Evolutionary conservation across 2,888 invertebrate genomes (phyloP), one percentile per base, ranked within the genome.

Genomic region (Hyles lineata): DNA sequence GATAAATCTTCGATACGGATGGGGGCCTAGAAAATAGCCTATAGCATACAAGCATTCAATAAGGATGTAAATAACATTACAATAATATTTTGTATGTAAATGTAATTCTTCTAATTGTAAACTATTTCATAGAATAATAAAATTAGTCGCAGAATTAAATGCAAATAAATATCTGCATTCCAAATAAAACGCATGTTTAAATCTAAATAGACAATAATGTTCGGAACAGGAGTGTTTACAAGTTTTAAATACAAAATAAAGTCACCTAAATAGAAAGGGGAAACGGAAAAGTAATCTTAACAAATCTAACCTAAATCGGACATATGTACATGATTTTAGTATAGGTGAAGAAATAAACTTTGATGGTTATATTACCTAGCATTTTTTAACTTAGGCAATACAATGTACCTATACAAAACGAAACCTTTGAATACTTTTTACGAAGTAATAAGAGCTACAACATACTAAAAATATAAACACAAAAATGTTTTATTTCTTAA

Each of bases 401-500:
- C 8, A 2, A 43, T 11, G 43, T 11, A 43, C 15, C 43, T 43
- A 11, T 43, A 43, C 15, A 11, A 43, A 43, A 15, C 15, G 43
- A 43, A 8, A 35, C 7, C 35, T 35, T 35, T 35, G 1, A 35
- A 35, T 35, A 2, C 8, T 35, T 35, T 35, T 0, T 35, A 35
- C 35, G 7, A 35, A 43, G 43, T 43, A 43, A 43, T 2, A 43
- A 11, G 11, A 15, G 43, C 11, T 43, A 43, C 43, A 43, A 15
- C 15, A 11, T 43, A 15, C 1, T 2, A 29, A 29, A 25, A 29
- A 5, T 15, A 61, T 29, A n/a, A n/a, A 9, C n/a, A 43, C 15
- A 21, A 11, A 63, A 63, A 35, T 32, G 11, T 43, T 43, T 43
- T 23, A 23, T 50, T 50, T 70, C 74, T 59, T 70, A 77, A 69